These are phyloP conservation scores for Cryptoblepharus egeriae DNA, from an alignment of 2,797 vertebrate species.

Conservation along the genomic window DNA sequence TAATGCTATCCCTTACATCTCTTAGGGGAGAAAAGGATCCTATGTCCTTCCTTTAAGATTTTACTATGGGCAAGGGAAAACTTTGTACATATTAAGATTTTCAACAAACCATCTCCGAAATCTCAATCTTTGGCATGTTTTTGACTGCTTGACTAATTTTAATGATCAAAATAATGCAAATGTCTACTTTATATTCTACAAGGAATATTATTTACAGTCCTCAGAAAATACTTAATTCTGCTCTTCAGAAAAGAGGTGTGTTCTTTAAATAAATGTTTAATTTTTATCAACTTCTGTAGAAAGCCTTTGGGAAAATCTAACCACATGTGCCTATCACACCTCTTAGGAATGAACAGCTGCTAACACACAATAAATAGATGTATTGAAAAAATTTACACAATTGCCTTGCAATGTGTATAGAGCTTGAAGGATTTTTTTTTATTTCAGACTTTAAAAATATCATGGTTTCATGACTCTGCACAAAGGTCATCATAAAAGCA, in stretches of 20 bases:
- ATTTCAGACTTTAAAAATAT: conserved; percentile 33
- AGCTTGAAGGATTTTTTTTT: conserved; percentile 51
- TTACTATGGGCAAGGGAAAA: not conserved
- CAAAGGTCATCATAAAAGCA: conserved; percentile 45
- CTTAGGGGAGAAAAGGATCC: not conserved
- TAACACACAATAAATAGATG: conserved; percentile 49
- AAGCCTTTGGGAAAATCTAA: conserved; percentile 64
- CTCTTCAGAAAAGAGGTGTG: conserved; percentile 14
- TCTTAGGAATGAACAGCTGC: conserved; percentile 56
- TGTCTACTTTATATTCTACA: not conserved
- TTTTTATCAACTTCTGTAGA: conserved; percentile 16
- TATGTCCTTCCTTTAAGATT: not conserved
- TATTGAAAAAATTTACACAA: conserved; percentile 61
- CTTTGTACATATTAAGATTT: not conserved
- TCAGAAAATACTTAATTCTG: conserved; percentile 52
- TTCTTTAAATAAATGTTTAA: conserved; percentile 49
- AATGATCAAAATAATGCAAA: not conserved
- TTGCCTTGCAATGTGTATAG: conserved; percentile 45
- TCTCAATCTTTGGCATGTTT: not conserved
- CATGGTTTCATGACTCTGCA: conserved; percentile 32
- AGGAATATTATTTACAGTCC: conserved; percentile 33
- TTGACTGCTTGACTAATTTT: not conserved
- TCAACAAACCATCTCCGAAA: not conserved
- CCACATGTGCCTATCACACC: conserved; percentile 45
- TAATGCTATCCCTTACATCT: not conserved